Conservation (phyloP, 30 jellyfish, hydroid and myxozoan species). For the Hydractinia symbiolongicarpus region DNA sequence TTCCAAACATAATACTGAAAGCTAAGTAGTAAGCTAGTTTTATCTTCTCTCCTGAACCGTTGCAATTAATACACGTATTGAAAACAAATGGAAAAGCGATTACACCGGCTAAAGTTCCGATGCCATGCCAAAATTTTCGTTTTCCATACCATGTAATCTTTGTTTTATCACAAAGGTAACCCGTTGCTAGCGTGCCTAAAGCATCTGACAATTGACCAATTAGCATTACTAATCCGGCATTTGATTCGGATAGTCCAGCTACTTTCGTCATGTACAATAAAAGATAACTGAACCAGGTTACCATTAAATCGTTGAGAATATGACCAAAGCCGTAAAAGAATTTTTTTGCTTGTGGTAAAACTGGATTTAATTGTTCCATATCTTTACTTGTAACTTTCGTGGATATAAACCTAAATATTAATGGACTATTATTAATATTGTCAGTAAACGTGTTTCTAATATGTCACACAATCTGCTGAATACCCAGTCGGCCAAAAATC, state of each 20-base stretch:
- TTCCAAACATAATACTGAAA: slow-evolving; percentile 68
- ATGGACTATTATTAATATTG: too few relatives aligned
- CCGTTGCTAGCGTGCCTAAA: slow-evolving; percentile 68
- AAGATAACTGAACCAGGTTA: slow-evolving; percentile 87
- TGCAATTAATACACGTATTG: slow-evolving; percentile 62
- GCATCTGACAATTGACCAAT: slow-evolving; percentile 97
- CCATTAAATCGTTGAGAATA: slow-evolving; percentile 73
- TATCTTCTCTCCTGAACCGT: neutral
- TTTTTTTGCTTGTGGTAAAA: slow-evolving; percentile 41
- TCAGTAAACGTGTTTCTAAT: too few relatives aligned
- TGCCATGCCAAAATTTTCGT: slow-evolving; percentile 86
- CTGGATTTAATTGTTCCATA: too few relatives aligned
- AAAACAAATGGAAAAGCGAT: slow-evolving; percentile 76
- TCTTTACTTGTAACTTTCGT: slow-evolving; percentile 9
- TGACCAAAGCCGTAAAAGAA: slow-evolving; percentile 87
- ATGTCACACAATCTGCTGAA: too few relatives aligned
- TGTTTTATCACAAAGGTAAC: slow-evolving; percentile 78
- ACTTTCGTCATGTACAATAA: slow-evolving; percentile 74
- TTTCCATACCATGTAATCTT: slow-evolving; percentile 51
- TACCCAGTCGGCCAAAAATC: too few relatives aligned
- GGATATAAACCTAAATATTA: too few relatives aligned
- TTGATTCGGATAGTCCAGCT: slow-evolving; percentile 67
- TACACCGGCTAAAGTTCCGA: slow-evolving; percentile 67
- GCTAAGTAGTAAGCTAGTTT: slow-evolving; percentile 43
- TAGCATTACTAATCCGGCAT: slow-evolving; percentile 74